phyloP scores from a whole-genome alignment of 2,113 vertebrate species.

The Martes martes region DNA sequence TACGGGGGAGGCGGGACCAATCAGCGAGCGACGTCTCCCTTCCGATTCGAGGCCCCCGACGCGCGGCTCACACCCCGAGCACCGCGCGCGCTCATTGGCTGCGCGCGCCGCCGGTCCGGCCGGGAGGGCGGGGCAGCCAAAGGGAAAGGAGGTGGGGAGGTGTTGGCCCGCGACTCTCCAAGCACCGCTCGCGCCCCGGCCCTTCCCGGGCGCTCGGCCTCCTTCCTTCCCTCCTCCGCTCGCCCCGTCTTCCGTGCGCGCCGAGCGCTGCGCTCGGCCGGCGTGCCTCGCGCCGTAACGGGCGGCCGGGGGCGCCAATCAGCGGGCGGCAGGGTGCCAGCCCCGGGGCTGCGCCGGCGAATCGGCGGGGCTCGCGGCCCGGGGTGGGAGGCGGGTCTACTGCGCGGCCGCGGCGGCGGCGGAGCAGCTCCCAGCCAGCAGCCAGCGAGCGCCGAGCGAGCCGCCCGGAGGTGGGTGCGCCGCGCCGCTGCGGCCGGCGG shows the following conservation, averaged over 20 bases:
- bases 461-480: slow-evolving; percentile 57
- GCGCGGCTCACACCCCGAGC: slow-evolving; percentile 71
- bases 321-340: slow-evolving; percentile 68
- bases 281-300: slow-evolving; percentile 38
- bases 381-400: slow-evolving; percentile 67
- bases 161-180: not conserved
- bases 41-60: slow-evolving; percentile 69
- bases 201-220: slow-evolving; percentile 28
- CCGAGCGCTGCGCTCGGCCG: slow-evolving; percentile 46
- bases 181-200: not conserved
- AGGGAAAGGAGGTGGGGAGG: slow-evolving; percentile 15
- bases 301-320: not conserved
- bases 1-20: slow-evolving; percentile 71
- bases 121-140: slow-evolving; percentile 49
- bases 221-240: not conserved
- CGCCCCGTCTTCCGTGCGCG: slow-evolving; percentile 47
- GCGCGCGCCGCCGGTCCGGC: slow-evolving; percentile 57
- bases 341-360: slow-evolving; percentile 68
- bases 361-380: slow-evolving; percentile 69
- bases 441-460: slow-evolving; percentile 52
- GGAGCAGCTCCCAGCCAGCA: slow-evolving; percentile 46
- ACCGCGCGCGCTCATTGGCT: slow-evolving; percentile 56
- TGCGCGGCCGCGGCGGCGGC: slow-evolving; percentile 62
- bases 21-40: slow-evolving; percentile 65
- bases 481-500: slow-evolving; percentile 55